Conservation (phyloP, 2,888 invertebrate genomes). For the Crioceris asparagi region DNA sequence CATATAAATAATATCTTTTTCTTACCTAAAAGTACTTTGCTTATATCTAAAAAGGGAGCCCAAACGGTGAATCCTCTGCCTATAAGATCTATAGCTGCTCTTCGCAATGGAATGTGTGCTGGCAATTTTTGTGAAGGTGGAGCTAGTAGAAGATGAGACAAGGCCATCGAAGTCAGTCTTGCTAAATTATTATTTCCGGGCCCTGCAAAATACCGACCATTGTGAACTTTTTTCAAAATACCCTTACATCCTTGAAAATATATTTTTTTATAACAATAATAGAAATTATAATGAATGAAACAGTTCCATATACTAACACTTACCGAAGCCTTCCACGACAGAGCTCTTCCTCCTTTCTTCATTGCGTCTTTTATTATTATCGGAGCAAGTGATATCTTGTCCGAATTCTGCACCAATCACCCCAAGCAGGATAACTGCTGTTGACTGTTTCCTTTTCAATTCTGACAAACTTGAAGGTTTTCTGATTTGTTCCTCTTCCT, state of each 20-base stretch:
- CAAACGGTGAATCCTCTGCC: conserved; percentile 97
- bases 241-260: too few species aligned
- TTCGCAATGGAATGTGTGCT: conserved; percentile 80
- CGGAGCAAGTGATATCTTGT: conserved; percentile 71
- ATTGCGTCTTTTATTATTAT: conserved; percentile 48
- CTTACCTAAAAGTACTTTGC: conserved; percentile 63
- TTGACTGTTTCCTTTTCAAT: conserved; percentile 88
- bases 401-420: conserved; percentile 99
- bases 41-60: conserved; percentile 95
- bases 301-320: conserved; percentile 11
- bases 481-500: conserved; percentile 76
- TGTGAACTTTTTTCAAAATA: not conserved
- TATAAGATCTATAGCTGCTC: conserved; percentile 94
- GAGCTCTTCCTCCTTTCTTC: conserved; percentile 61
- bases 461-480: conserved; percentile 80
- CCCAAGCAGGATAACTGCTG: conserved; percentile 90
- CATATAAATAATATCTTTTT: too few species aligned
- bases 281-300: too few species aligned
- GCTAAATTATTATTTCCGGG: conserved; percentile 83
- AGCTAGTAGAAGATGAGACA: conserved; percentile 84
- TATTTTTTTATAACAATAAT: too few species aligned
- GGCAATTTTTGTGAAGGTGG: conserved; percentile 78
- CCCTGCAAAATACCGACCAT: conserved; percentile 52
- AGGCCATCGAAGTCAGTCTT: conserved; percentile 84
- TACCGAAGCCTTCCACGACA: conserved; percentile 65